Evolutionary conservation across 1,140 invertebrate genomes (phyloP), one percentile per base, ranked within the genome.

Genomic region (Aphelinus certus): DNA sequence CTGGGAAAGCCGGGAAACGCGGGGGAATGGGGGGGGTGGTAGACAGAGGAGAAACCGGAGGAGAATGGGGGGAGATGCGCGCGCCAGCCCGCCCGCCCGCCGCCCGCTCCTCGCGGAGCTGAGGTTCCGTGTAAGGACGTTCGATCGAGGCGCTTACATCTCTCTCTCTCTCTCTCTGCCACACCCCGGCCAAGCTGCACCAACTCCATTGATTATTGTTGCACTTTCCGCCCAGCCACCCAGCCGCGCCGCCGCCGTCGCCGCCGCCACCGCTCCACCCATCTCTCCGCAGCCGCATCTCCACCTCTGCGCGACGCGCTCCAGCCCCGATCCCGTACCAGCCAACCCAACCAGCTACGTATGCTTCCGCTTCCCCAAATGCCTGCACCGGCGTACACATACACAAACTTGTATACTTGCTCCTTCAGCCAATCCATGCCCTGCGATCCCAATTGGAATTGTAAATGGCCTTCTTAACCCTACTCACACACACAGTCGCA

Each of bases 151-250:
- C 26, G 26, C 26, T 26, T 26, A 26, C 26, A 26, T 26, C 45
- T 2, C 57, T 26, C 58, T 58, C 69, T 7, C 57, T 10, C n/a
- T 45, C 64, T 51, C 56, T 71, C 68, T 26, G 71, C 76, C 76
- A 76, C 78, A 77, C 74, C 76, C 76, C 71, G 66, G 75, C 75
- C 4, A 71, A 77, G 71, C 78, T 71, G 63, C 77, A 78, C 70
- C 76, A 75, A 76, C 76, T 77, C 76, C 78, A 79, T 79, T 79
- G 78, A 72, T 74, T 74, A 61, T 67, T 74, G 72, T 67, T 68
- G 58, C 61, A 62, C 51, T 70, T 64, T 58, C 60, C 49, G 26
- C 53, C 63, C 68, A 49, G 26, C 60, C 49, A 7, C 53, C 63
- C 68, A 49, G 26, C 43, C n/a, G 7, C 58, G 46, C 46, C 45